These are phyloP conservation scores for Acanthurus leucopareius DNA, from an alignment of 2,797 vertebrate species.

Conservation along the genomic window DNA sequence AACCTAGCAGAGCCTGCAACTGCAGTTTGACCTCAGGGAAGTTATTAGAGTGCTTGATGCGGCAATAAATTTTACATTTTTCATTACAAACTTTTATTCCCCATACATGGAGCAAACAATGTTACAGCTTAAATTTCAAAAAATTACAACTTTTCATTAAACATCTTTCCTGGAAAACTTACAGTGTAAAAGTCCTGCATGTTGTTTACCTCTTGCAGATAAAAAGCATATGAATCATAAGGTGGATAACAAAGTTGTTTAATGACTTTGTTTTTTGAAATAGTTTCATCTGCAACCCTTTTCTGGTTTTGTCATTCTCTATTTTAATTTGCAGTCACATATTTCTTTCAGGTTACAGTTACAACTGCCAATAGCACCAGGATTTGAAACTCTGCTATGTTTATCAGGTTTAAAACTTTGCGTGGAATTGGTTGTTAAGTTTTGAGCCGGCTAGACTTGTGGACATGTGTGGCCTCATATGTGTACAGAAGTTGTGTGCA, in stretches of 20 bases:
- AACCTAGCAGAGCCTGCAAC: neutral
- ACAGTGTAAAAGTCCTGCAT: neutral
- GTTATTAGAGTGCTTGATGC: too few species aligned
- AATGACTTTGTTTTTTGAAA: too few species aligned
- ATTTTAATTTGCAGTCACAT: neutral
- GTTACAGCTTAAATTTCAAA: accelerated
- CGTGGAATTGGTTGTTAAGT: neutral
- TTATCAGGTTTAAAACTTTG: neutral
- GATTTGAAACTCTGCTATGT: neutral
- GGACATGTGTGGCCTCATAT: neutral
- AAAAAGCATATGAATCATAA: neutral
- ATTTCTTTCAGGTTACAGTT: neutral
- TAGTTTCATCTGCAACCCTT: too few species aligned
- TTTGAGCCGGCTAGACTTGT: too few species aligned
- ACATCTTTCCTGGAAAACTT: neutral
- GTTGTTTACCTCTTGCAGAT: neutral
- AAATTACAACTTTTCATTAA: neutral
- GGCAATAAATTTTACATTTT: too few species aligned
- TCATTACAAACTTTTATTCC: neutral
- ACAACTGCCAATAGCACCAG: neutral
- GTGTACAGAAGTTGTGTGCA: neutral
- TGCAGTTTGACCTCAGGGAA: neutral
- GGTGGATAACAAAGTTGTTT: neutral
- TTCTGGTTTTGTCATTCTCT: neutral
- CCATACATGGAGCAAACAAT: neutral